Evolutionary conservation across 2,888 invertebrate genomes (phyloP), one percentile per base, ranked within the genome.

Genomic region (Philaethria dido): DNA sequence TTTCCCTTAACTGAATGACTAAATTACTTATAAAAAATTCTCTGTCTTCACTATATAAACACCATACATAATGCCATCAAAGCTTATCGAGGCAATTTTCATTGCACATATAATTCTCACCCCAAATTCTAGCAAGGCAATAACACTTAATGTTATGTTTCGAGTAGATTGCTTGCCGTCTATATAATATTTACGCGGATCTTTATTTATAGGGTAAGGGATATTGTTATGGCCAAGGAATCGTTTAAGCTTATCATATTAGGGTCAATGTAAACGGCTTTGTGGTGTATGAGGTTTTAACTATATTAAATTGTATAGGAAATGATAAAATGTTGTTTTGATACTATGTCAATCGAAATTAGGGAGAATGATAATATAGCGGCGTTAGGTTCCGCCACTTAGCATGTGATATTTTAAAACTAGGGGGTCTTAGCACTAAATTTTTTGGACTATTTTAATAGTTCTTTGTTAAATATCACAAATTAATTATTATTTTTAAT

Each of bases 111-210:
- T 72, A 71, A 68, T 69, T 69, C 71, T 64, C 69, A 66, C 68
- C 64, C 69, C 69, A 62, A 71, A 73, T 69, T 69, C 68, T 71
- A 74, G 67, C 68, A 66, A 67, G 73, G 75, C 77, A 73, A 80
- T 80, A 82, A 84, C 77, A 81, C 77, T 82, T 81, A 80, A 80
- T 76, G 74, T 81, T 81, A 86, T 80, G 82, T 82, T 73, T 76
- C 72, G 64, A 75, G 80, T 84, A 84, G 82, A 87, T 86, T 85
- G 86, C 85, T 77, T 84, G 77, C 70, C 78, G 79, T 81, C 87
- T 76, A 85, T 87, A 77, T 81, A 85, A 85, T 86, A 87, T 87
- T 87, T 87, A 87, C 82, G 76, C 77, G 73, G 74, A 71, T 69
- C 72, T 76, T 75, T 79, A 83, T 84, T 84, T 82, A 79, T 75